These are phyloP conservation scores for Eupithecia inturbata DNA, from an alignment of 2,888 invertebrate genomes.

Conservation along the genomic window DNA sequence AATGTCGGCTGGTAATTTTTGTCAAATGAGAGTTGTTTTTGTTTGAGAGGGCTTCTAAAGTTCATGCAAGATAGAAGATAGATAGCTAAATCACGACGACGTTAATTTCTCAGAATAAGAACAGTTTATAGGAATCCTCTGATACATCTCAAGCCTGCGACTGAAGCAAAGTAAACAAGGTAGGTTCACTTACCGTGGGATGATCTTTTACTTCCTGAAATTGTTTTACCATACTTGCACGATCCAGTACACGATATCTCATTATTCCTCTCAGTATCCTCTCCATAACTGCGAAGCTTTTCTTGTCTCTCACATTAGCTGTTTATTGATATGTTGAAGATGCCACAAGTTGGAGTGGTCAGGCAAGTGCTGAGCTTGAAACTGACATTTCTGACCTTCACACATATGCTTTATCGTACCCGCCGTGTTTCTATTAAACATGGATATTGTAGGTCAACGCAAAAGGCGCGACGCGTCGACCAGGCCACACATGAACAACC, in stretches of 20 bases:
- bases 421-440: constrained; percentile 46
- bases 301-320: constrained; percentile 36
- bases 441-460: constrained; percentile 54
- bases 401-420: constrained; percentile 69
- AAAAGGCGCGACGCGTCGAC: constrained; percentile 22
- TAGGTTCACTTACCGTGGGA: constrained; percentile 88
- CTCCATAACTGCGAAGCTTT: constrained; percentile 85
- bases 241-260: constrained; percentile 92
- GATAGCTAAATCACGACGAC: neutral
- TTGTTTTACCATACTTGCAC: constrained; percentile 95
- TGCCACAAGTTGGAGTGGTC: constrained; percentile 31
- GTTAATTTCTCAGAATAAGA: neutral
- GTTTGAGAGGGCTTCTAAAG: neutral
- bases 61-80: neutral
- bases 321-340: constrained; percentile 28
- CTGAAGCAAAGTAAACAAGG: constrained; percentile 35
- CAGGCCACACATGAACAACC: constrained; percentile 12
- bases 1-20: neutral
- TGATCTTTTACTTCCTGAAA: constrained; percentile 95
- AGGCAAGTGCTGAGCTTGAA: constrained; percentile 43
- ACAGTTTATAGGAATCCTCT: neutral
- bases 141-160: neutral
- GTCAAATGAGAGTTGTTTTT: neutral
- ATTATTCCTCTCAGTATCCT: constrained; percentile 95
- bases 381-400: constrained; percentile 80